These are phyloP conservation scores for Alcedo atthis DNA, from an alignment of 2,797 vertebrate species.

Conservation along the genomic window DNA sequence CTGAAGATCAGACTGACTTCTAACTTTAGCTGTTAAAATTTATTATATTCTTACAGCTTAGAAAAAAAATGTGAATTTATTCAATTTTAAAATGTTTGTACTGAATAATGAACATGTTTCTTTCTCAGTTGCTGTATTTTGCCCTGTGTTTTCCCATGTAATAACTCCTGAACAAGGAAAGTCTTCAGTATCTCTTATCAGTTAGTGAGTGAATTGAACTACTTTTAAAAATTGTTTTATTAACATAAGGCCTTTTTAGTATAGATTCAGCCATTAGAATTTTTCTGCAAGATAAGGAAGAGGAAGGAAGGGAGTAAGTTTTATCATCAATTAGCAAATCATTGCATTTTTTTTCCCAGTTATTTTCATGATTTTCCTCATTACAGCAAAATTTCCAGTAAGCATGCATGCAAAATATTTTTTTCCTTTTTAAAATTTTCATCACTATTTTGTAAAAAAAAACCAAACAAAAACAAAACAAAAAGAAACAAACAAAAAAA, in stretches of 20 bases:
- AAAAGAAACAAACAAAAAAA: too few species aligned
- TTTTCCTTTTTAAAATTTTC: not conserved
- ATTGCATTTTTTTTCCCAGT: not conserved
- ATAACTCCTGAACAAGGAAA: not conserved
- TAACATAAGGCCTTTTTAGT: not conserved
- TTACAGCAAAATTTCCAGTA: not conserved
- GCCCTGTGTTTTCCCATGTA: not conserved
- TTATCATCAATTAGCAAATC: not conserved
- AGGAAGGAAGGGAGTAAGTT: not conserved
- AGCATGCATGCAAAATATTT: fast-evolving
- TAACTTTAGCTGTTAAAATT: not conserved
- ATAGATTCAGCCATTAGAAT: not conserved
- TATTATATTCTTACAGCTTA: not conserved
- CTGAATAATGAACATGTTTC: not conserved
- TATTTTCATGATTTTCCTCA: not conserved
- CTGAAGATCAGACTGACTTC: not conserved
- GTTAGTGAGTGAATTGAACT: not conserved
- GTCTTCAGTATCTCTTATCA: not conserved
- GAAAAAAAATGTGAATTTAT: not conserved
- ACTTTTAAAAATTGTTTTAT: not conserved
- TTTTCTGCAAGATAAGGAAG: not conserved
- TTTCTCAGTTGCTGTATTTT: not conserved
- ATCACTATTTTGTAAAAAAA: not conserved
- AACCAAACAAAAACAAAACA: not conserved
- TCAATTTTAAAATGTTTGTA: not conserved